These are phyloP conservation scores for Eunapius fragilis DNA, from an alignment of 37 sponge, comb jelly and placozoan genomes.

Conservation along the genomic window DNA sequence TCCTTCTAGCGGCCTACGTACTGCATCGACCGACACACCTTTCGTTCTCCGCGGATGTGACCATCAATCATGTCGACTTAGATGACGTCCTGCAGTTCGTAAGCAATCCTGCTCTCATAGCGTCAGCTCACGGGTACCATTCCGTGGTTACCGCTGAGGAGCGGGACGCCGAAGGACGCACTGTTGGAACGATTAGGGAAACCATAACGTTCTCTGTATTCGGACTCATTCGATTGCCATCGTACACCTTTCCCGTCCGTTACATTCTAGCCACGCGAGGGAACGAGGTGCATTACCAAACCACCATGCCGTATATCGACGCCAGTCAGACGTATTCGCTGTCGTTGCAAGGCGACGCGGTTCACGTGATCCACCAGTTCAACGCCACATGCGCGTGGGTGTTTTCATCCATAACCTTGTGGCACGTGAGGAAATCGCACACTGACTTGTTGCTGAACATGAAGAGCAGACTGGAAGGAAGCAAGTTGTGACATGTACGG, in stretches of 20 bases:
- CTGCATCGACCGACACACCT: neutral
- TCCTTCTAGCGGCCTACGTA: neutral
- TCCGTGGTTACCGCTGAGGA: neutral
- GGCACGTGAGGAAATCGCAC: neutral
- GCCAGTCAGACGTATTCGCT: neutral
- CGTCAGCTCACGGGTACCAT: neutral
- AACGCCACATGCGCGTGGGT: neutral
- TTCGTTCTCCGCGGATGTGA: neutral
- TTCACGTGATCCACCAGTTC: neutral
- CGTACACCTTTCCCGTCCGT: neutral
- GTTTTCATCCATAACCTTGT: neutral
- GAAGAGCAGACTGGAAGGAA: neutral
- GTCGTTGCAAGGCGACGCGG: neutral
- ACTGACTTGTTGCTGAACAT: neutral
- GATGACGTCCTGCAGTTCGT: neutral
- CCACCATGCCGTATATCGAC: neutral
- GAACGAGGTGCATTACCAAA: neutral
- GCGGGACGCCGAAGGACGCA: neutral
- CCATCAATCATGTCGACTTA: neutral
- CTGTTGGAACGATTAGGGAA: neutral
- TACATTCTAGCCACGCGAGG: neutral
- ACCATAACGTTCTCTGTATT: neutral
- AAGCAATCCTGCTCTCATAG: neutral
- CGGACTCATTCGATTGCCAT: neutral
- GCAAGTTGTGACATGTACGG: neutral